Percentiles rank a stretch among this genome's conserved stretches.
Conservation (phyloP, 2,113 vertebrate species). For the Sorex araneus region DNA sequence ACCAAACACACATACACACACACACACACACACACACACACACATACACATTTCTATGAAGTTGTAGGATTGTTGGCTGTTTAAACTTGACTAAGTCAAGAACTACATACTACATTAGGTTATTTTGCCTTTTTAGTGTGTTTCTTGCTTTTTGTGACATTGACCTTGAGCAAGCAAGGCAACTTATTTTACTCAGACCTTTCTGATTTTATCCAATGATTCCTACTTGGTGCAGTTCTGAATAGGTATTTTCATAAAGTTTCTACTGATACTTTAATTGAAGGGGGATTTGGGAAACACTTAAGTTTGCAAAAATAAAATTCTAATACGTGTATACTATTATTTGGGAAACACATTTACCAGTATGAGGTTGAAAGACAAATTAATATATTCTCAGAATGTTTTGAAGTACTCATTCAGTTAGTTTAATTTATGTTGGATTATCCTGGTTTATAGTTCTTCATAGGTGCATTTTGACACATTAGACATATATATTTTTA, state of each 20-base stretch:
- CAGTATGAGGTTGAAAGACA: not conserved
- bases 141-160: not conserved
- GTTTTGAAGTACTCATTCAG: not conserved
- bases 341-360: not conserved
- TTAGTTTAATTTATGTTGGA: not conserved
- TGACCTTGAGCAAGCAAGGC: not conserved
- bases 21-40: not conserved
- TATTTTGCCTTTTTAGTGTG: not conserved
- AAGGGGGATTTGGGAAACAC: not conserved
- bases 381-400: not conserved
- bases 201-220: not conserved
- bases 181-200: not conserved
- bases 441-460: not conserved
- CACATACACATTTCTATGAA: not conserved
- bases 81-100: slow-evolving; percentile 3
- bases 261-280: not conserved
- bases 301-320: not conserved
- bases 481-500: not conserved
- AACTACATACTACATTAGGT: too few relatives aligned
- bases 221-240: not conserved
- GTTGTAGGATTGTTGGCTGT: not conserved
- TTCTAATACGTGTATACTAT: not conserved
- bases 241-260: slow-evolving; percentile 17
- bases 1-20: too few relatives aligned
- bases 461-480: not conserved